Evolutionary conservation across 2,113 vertebrate genomes (phyloP).

Genomic region (Callipepla californica): DNA sequence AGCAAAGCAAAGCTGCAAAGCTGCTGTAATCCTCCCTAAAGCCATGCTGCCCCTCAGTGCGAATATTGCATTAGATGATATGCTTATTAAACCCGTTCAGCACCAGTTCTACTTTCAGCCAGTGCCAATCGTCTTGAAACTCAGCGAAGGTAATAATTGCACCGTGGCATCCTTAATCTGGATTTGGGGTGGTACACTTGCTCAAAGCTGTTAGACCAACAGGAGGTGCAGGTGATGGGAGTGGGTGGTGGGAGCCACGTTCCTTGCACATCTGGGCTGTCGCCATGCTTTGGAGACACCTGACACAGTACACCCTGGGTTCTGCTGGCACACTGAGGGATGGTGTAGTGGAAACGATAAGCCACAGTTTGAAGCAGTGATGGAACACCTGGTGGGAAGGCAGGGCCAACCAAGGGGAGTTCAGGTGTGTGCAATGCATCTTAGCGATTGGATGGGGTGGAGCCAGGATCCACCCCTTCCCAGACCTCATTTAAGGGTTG

Average conservation of each 20-base stretch:
- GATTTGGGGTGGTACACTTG: neutral
- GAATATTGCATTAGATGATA: conserved; percentile 14
- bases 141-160: conserved; percentile 17
- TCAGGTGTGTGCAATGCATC: too few relatives aligned
- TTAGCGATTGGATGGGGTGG: too few relatives aligned
- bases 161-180: neutral
- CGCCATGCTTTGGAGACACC: neutral
- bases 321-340: neutral
- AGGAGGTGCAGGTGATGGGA: neutral
- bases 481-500: too few relatives aligned
- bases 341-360: too few relatives aligned
- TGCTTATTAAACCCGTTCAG: conserved; percentile 66
- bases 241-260: neutral
- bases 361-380: too few relatives aligned
- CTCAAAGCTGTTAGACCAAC: neutral
- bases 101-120: conserved; percentile 23
- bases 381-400: too few relatives aligned
- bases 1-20: conserved; percentile 67
- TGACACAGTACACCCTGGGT: neutral
- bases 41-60: conserved; percentile 9
- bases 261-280: neutral
- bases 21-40: conserved; percentile 55
- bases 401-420: too few relatives aligned
- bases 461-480: too few relatives aligned
- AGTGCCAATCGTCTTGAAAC: neutral